A percentile compares a stretch with the other conserved stretches of the same genome.
Conservation (phyloP, 2,797 vertebrate genomes). For the Scolopax rusticola region DNA sequence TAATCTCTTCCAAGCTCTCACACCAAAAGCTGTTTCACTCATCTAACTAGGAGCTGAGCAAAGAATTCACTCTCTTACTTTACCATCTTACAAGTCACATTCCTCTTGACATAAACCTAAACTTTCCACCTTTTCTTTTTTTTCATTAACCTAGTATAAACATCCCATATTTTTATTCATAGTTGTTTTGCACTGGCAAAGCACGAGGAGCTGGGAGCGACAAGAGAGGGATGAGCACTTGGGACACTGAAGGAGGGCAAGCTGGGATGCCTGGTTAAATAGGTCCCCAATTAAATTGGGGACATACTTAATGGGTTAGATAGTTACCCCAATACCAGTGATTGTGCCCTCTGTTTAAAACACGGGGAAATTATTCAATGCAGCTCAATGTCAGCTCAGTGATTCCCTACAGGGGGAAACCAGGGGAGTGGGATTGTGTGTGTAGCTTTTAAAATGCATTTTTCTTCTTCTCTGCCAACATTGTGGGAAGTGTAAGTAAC, state of each 20-base stretch:
- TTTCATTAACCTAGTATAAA: background rate
- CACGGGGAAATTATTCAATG: background rate
- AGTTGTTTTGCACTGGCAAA: background rate
- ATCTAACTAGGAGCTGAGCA: background rate
- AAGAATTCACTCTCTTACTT: background rate
- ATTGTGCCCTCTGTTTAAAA: background rate
- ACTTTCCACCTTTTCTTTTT: background rate
- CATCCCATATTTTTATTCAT: background rate
- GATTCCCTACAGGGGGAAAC: background rate
- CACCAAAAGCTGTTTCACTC: background rate
- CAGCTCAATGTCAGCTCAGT: background rate
- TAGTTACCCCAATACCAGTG: background rate
- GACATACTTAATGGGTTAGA: no score
- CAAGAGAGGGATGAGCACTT: background rate
- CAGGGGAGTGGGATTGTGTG: background rate
- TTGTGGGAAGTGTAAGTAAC: background rate
- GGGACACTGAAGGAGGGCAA: background rate
- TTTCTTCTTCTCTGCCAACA: background rate
- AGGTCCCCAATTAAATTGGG: background rate
- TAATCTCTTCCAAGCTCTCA: background rate
- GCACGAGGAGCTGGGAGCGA: accelerated
- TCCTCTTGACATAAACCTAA: background rate
- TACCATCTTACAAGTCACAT: background rate
- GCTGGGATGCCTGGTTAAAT: background rate
- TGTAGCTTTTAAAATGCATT: background rate